Conservation (phyloP, 2,797 vertebrate species). For the Fundulus diaphanus region DNA sequence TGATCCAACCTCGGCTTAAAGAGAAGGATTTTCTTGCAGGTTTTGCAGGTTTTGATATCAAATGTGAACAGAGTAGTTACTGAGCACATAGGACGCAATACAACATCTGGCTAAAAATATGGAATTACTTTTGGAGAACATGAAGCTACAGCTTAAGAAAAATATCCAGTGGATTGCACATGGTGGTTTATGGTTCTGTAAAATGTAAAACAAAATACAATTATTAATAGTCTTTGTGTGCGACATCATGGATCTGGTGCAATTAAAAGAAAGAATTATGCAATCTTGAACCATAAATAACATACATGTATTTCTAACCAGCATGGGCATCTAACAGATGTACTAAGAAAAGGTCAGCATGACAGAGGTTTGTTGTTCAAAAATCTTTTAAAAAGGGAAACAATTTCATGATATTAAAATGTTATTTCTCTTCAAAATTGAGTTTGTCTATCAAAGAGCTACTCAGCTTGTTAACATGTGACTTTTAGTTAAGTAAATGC, state of each 20-base stretch:
- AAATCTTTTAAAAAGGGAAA: no score
- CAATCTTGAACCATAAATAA: background rate
- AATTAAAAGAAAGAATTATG: background rate
- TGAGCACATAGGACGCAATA: background rate
- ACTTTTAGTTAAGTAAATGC: background rate
- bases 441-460: background rate
- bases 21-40: slow-evolving; percentile 27
- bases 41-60: slow-evolving; percentile 14
- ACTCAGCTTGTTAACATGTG: background rate
- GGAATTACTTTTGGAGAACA: no score
- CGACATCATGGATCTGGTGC: background rate
- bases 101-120: no score
- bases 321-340: background rate
- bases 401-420: background rate
- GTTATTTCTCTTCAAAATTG: background rate
- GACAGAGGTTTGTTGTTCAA: background rate
- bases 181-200: no score
- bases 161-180: no score
- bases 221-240: background rate
- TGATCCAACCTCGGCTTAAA: slow-evolving; percentile 46
- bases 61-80: background rate
- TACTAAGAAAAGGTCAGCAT: background rate
- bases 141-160: no score
- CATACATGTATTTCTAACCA: background rate
- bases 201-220: no score